phyloP scores from a whole-genome alignment of 2,888 invertebrate genomes.

The Thelaira solivaga region DNA sequence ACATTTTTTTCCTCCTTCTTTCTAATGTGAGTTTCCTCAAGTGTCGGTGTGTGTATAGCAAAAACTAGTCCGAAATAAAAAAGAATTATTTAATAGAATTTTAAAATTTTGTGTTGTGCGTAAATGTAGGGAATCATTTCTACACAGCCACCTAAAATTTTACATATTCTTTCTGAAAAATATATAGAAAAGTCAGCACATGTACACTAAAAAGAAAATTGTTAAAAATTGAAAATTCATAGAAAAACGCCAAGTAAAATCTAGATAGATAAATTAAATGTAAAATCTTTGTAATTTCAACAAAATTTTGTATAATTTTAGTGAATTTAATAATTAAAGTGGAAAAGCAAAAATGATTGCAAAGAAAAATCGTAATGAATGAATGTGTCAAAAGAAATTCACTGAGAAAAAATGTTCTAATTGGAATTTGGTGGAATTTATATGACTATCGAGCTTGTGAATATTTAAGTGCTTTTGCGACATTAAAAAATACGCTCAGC shows the following conservation, averaged over 20 bases:
- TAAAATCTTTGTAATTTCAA: not conserved
- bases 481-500: not conserved
- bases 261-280: not conserved
- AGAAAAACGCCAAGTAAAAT: conserved; percentile 7
- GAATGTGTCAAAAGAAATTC: conserved; percentile 37
- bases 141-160: conserved; percentile 34
- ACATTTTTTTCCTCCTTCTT: conserved; percentile 35
- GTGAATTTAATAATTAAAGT: conserved; percentile 1
- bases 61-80: conserved; percentile 15
- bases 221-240: conserved; percentile 5
- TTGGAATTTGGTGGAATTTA: conserved; percentile 44
- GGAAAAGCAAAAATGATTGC: conserved; percentile 13
- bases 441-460: conserved; percentile 11
- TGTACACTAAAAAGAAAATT: conserved; percentile 42
- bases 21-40: conserved; percentile 41
- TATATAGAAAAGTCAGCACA: conserved; percentile 52
- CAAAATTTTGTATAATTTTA: not conserved
- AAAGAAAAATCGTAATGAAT: conserved; percentile 27
- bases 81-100: conserved; percentile 25
- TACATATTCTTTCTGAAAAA: conserved; percentile 4
- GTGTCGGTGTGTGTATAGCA: conserved; percentile 30
- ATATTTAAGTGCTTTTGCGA: conserved; percentile 10
- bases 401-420: conserved; percentile 29
- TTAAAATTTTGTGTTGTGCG: conserved; percentile 28
- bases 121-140: conserved; percentile 46